phyloP scores from a whole-genome alignment of 2,888 invertebrate genomes.

The Drosophila kanekoi region DNA sequence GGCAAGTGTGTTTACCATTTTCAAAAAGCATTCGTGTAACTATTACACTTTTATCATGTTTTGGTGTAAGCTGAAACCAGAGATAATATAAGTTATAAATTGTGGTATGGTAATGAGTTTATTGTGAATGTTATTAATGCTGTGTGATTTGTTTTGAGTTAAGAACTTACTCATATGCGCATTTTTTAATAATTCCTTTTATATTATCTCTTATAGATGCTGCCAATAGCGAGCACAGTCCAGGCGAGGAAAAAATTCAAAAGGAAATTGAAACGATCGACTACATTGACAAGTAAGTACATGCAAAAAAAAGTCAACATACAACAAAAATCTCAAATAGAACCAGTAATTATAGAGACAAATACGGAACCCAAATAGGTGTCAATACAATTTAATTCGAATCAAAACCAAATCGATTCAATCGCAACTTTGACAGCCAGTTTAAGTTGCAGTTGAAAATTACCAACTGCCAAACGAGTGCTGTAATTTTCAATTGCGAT shows the following conservation, averaged over 20 bases:
- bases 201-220: slow-evolving; percentile 69
- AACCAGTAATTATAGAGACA: slow-evolving; percentile 32
- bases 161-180: slow-evolving; percentile 3
- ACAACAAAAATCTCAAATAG: slow-evolving; percentile 10
- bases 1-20: slow-evolving; percentile 27
- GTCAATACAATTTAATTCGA: slow-evolving; percentile 44
- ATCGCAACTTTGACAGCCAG: slow-evolving; percentile 43
- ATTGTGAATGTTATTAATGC: slow-evolving; percentile 12
- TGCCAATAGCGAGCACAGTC: slow-evolving; percentile 72
- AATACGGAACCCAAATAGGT: slow-evolving; percentile 32
- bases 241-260: slow-evolving; percentile 82
- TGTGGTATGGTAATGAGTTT: slow-evolving; percentile 31
- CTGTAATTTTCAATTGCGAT: slow-evolving; percentile 50
- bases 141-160: slow-evolving; percentile 23
- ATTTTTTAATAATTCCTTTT: background rate
- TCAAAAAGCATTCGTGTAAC: slow-evolving; percentile 47
- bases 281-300: slow-evolving; percentile 84
- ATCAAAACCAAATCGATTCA: slow-evolving; percentile 49
- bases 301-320: background rate
- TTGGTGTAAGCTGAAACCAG: slow-evolving; percentile 7
- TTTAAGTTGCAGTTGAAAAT: slow-evolving; percentile 39
- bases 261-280: slow-evolving; percentile 84
- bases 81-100: slow-evolving; percentile 30
- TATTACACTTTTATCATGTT: slow-evolving; percentile 53
- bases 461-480: slow-evolving; percentile 26